Evolutionary conservation across 2,113 vertebrate species (phyloP).

Genomic region (Nesogale talazaci): DNA sequence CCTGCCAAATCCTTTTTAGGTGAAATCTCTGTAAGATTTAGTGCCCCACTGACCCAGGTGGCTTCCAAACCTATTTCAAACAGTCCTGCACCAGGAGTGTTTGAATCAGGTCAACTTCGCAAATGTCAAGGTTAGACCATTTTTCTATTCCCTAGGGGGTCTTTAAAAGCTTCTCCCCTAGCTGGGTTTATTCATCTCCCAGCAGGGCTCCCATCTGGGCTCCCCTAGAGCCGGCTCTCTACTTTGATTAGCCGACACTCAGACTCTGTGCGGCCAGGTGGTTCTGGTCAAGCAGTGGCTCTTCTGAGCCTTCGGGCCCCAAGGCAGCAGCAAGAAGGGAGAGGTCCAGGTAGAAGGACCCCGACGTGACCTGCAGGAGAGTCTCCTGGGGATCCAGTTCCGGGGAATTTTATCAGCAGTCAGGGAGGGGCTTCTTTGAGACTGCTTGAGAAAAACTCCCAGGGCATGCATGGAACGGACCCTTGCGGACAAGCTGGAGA

Average conservation of each 20-base stretch:
- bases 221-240: neutral
- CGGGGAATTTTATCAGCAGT: neutral
- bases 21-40: neutral
- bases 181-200: neutral
- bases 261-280: neutral
- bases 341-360: neutral
- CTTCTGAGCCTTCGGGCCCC: neutral
- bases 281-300: neutral
- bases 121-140: slow-evolving; percentile 9
- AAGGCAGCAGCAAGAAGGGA: neutral
- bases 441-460: neutral
- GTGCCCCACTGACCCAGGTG: neutral
- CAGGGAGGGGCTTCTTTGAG: neutral
- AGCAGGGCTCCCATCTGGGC: no score
- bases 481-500: neutral
- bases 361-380: neutral
- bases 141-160: neutral
- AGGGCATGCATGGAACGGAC: neutral
- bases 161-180: neutral
- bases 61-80: slow-evolving; percentile 34
- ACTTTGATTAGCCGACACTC: neutral
- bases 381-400: neutral
- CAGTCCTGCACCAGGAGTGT: neutral
- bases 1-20: neutral
- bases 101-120: slow-evolving; percentile 14